Base-by-base conservation (phyloP, 2,888 invertebrate species). In the Scaptomyza polygonia region DNA sequence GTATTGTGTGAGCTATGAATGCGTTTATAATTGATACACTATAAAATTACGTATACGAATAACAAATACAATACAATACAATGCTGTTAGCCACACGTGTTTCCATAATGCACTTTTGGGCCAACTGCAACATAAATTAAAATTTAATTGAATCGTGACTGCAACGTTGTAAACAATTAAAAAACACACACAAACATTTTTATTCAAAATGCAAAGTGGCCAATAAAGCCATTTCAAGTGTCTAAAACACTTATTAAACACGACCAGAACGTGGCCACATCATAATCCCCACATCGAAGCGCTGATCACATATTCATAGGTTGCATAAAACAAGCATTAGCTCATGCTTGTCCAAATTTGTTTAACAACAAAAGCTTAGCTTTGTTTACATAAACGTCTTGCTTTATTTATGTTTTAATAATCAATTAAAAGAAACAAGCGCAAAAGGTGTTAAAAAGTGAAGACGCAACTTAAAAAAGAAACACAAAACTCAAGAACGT, bases 321-420 rank as follows among this genome's bases (percentile, higher is more conserved):
- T 53, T 56, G 67, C 56, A 63, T 66, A 66, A 55, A 51, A 52
- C 44, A 27, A 61, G 66, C 58, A 36, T 16, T 36, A 39, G 40
- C 44, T 63, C 80, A 83, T 79, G 80, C 83, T 63, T 67, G 52
- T 11, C 25, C 36, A 48, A 39, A 30, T 16, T 32, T 32, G 36
- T 47, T 54, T 45, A 54, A 65, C 61, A 66, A 69, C 69, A 79
- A 75, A 68, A 64, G 34, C 47, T 30, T 25, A 27, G 57, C 63
- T 70, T 73, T 84, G 77, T 79, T 72, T 74, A 68, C 75, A 63
- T 61, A 66, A 65, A 52, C 48, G 64, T 51, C 63, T 71, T 69
- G 72, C 71, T 74, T 72, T 72, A 77, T 77, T 79, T 67, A 61
- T 53, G 63, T 69, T 77, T 77, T 72, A 77, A 77, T 72, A 77